Conservation (phyloP, 2,113 vertebrate species). For the Todiramphus chloris region DNA sequence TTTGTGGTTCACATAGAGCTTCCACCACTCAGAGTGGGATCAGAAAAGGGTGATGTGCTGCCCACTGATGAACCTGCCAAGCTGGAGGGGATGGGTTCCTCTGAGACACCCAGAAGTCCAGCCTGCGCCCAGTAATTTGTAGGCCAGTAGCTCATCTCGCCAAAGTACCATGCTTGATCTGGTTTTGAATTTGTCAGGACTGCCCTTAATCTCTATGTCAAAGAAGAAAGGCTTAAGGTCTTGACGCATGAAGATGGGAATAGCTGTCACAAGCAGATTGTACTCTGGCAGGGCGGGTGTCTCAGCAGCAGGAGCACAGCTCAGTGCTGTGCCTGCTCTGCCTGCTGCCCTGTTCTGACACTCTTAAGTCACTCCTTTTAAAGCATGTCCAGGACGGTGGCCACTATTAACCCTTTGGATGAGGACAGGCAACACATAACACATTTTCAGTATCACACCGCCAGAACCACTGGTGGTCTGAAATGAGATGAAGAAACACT, state of each 20-base stretch:
- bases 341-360: background rate
- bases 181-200: background rate
- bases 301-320: background rate
- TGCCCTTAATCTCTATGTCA: background rate
- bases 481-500: background rate
- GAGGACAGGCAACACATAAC: background rate
- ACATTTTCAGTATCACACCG: background rate
- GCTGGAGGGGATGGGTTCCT: background rate
- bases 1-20: background rate
- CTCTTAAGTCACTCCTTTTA: accelerated
- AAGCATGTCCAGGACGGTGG: accelerated
- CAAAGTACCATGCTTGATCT: background rate
- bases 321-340: background rate
- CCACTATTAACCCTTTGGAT: background rate
- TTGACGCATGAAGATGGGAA: background rate
- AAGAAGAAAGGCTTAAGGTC: background rate
- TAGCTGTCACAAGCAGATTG: background rate
- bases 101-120: background rate
- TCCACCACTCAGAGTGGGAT: background rate
- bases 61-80: background rate
- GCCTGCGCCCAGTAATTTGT: background rate
- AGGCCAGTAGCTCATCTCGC: background rate
- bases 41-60: background rate
- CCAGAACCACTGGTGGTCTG: background rate
- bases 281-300: accelerated